Evolutionary conservation across 2,797 vertebrate species (phyloP).

Genomic region (Morelia viridis): DNA sequence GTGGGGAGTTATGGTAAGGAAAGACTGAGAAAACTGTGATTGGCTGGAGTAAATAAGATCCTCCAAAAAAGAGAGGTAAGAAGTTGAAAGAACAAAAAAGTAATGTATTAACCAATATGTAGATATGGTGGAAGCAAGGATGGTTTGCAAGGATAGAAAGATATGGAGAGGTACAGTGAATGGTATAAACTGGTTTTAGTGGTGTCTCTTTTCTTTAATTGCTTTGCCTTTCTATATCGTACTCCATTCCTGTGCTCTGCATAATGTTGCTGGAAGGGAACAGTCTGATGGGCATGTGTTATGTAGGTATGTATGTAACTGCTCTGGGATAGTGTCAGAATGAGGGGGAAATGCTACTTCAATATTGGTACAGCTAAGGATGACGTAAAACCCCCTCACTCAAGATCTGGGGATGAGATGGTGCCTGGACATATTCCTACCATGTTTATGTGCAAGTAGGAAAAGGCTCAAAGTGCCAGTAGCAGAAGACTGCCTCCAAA

Average conservation of each 20-base stretch:
- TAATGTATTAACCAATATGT: not conserved
- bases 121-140: not conserved
- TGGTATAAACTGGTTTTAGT: not conserved
- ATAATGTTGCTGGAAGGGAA: not conserved
- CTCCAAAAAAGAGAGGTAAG: not conserved
- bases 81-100: not conserved
- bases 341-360: not conserved
- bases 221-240: not conserved
- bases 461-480: not conserved
- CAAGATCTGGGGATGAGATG: not conserved
- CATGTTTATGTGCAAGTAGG: not conserved
- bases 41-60: not conserved
- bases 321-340: not conserved
- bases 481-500: not conserved
- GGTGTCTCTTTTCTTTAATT: not conserved
- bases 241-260: not conserved
- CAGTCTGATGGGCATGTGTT: not conserved
- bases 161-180: not conserved
- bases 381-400: not conserved
- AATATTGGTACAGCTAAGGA: not conserved
- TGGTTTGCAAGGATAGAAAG: not conserved
- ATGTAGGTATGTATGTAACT: not conserved
- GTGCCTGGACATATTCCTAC: not conserved
- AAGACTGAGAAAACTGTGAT: not conserved
- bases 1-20: not conserved